These are phyloP conservation scores for Drosophila varians DNA, from an alignment of 1,140 invertebrate species.

Conservation along the genomic window DNA sequence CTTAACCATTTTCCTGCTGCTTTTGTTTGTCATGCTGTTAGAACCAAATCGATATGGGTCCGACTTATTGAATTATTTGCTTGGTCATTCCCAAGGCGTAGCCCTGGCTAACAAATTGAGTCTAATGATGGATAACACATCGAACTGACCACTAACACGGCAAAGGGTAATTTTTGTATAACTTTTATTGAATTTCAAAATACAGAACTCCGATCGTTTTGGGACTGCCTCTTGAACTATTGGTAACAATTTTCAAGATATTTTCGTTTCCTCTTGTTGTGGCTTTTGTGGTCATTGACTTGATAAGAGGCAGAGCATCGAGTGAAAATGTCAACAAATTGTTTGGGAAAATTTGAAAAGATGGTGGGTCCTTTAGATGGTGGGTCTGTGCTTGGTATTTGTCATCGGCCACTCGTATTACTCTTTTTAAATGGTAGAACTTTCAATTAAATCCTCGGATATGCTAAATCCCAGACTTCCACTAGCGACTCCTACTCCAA, in stretches of 20 bases:
- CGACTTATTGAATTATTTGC: slow-evolving; percentile 33
- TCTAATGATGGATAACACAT: slow-evolving; percentile 53
- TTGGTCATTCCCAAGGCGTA: slow-evolving; percentile 54
- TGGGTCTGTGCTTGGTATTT: neutral
- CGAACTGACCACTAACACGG: slow-evolving; percentile 32
- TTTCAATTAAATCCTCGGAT: neutral
- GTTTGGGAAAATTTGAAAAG: slow-evolving; percentile 8
- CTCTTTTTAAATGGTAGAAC: neutral
- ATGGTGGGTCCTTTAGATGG: neutral
- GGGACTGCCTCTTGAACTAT: slow-evolving; percentile 33
- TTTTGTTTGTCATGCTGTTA: slow-evolving; percentile 58
- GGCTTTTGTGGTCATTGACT: slow-evolving; percentile 41
- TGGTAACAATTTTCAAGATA: slow-evolving; percentile 47
- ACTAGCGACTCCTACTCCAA: slow-evolving; percentile 46
- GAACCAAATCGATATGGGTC: slow-evolving; percentile 35
- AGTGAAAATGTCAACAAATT: slow-evolving; percentile 67
- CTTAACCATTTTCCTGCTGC: neutral
- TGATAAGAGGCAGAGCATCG: slow-evolving; percentile 22
- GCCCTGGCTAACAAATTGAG: slow-evolving; percentile 50
- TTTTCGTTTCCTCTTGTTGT: slow-evolving; percentile 24
- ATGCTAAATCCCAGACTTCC: slow-evolving; percentile 25
- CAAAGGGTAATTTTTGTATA: neutral
- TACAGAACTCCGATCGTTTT: neutral
- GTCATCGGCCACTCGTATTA: no score
- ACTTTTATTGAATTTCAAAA: slow-evolving; percentile 10